A percentile compares a stretch with the other conserved stretches of the same genome.
These are phyloP conservation scores for Orestias chungarensis DNA, from an alignment of 2,797 vertebrate species.

Conservation along the genomic window DNA sequence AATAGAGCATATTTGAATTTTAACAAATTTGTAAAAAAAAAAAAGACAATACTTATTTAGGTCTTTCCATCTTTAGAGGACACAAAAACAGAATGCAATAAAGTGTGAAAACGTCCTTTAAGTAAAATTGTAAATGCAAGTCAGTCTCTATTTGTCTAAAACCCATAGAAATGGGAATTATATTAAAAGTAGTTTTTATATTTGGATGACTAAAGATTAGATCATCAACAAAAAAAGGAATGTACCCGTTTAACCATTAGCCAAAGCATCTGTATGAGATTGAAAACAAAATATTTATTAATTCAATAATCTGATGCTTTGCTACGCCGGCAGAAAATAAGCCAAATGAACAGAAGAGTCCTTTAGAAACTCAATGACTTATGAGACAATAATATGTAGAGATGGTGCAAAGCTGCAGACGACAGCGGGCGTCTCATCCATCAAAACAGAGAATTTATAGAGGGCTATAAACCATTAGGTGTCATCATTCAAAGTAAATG, in stretches of 20 bases:
- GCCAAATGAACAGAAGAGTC: constrained; percentile 19
- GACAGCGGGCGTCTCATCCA: constrained; percentile 35
- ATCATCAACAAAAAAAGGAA: constrained; percentile 2
- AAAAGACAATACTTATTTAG: too few species aligned
- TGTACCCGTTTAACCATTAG: constrained; percentile 12
- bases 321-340: neutral
- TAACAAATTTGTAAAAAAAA: too few species aligned
- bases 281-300: constrained; percentile 11
- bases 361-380: constrained; percentile 42
- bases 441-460: constrained; percentile 43
- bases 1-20: too few species aligned
- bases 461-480: constrained; percentile 44
- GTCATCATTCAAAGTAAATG: constrained; percentile 63
- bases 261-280: neutral
- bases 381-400: constrained; percentile 50
- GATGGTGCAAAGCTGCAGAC: constrained; percentile 27
- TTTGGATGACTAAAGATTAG: constrained; percentile 8
- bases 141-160: neutral
- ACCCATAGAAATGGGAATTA: too few species aligned
- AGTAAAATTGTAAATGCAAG: neutral
- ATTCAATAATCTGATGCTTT: constrained; percentile 6
- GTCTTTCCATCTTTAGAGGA: neutral
- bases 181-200: neutral
- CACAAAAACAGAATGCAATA: neutral
- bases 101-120: too few species aligned